Evolutionary conservation across 2,888 invertebrate species (phyloP), one percentile per base, ranked within the genome.

Genomic region (Agrochola macilenta): DNA sequence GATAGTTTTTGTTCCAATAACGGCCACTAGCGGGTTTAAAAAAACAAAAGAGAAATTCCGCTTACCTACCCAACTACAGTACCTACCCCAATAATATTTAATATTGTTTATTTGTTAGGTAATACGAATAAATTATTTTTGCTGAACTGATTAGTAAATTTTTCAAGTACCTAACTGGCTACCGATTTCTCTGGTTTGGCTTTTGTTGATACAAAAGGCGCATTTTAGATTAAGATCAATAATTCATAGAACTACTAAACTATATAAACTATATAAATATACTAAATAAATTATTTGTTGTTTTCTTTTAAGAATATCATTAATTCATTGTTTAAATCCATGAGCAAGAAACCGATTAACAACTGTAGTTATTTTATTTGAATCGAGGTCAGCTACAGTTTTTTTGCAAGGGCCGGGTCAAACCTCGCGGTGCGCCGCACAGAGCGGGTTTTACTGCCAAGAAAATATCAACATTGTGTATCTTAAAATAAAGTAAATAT

Each of bases 301-400:
- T 69, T 71, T 43, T 78, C 70, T 82, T 74, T 82, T 74, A 57
- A 69, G 58, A 68, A 49, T 57, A 71, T 76, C n/a, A 58, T 26
- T 74, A 64, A 66, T 75, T 79, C 14, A 69, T 60, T 70, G 60
- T 64, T 69, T 69, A 3, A 12, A 72, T 43, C 17, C 26, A 65
- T 60, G 68, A 80, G 39, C 23, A 26, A 71, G 58, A 69, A 61
- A 70, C 54, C 43, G 26, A 63, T 65, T 60, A 65, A 63, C 35
- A 46, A 57, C 20, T 46, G 30, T 73, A 76, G 68, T 52, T 23
- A 52, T 57, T 73, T 5, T 23, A 52, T 64, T 73, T 5, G 7
- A 58, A 78, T 71, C 78, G 74, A 84, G 85, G 82, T 76, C 71
- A 77, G 17, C n/a, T 39, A 72, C 35, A 69, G 77, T 65, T 76